phyloP scores from a whole-genome alignment of 2,113 vertebrate species.

The Arvicanthis niloticus region DNA sequence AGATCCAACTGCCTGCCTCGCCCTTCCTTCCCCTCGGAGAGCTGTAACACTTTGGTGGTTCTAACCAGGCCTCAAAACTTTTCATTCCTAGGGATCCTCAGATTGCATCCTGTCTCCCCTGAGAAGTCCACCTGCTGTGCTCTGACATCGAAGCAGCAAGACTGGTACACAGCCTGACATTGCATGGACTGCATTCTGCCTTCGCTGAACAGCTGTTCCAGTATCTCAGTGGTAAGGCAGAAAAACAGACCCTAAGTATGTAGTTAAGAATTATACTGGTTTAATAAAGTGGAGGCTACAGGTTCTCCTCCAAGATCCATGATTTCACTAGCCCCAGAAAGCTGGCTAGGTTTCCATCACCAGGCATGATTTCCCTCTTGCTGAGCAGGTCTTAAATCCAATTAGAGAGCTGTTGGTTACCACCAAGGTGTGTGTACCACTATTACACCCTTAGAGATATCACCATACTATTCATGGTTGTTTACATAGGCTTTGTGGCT shows the following conservation, averaged over 20 bases:
- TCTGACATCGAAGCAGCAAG: too few relatives aligned
- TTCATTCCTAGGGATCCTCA: too few relatives aligned
- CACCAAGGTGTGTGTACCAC: not conserved
- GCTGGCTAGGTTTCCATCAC: not conserved
- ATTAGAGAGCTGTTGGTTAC: not conserved
- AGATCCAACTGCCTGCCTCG: too few relatives aligned
- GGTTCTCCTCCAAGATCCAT: not conserved
- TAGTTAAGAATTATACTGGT: not conserved
- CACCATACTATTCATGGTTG: not conserved
- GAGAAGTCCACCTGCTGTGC: too few relatives aligned
- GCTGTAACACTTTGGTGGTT: too few relatives aligned
- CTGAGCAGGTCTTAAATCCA: not conserved
- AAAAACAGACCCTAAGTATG: not conserved
- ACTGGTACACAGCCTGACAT: too few relatives aligned
- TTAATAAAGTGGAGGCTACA: not conserved
- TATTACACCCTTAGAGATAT: not conserved
- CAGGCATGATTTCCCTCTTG: not conserved
- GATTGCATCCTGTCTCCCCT: too few relatives aligned
- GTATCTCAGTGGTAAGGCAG: too few relatives aligned
- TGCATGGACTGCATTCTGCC: too few relatives aligned
- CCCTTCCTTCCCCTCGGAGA: too few relatives aligned
- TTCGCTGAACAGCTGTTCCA: too few relatives aligned
- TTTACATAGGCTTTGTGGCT: not conserved
- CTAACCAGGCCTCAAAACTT: too few relatives aligned
- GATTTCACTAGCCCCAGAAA: not conserved